Evolutionary conservation across 2,113 vertebrate species (phyloP).

Genomic region (Misgurnus anguillicaudatus): DNA sequence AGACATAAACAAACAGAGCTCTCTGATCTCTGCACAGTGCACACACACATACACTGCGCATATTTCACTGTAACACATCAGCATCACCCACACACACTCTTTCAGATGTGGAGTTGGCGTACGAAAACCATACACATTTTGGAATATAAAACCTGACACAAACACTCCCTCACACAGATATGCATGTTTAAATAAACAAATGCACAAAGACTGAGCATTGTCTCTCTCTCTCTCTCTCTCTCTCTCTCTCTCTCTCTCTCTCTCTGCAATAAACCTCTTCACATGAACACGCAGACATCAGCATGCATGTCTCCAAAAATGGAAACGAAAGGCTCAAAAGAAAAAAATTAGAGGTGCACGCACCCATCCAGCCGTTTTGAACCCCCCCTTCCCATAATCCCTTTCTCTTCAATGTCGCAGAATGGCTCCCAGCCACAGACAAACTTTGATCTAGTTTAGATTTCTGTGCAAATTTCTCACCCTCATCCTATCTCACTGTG

Average conservation of each 20-base stretch:
- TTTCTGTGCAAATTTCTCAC: constrained; percentile 38
- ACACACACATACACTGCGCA: constrained; percentile 39
- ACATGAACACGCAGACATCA: constrained; percentile 67
- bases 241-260: constrained; percentile 10
- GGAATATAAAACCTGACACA: constrained; percentile 66
- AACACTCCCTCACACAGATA: constrained; percentile 53
- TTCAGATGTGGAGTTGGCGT: constrained; percentile 65
- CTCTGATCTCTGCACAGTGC: constrained; percentile 56
- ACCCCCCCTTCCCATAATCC: background rate
- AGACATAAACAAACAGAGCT: constrained; percentile 72
- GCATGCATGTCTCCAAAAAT: constrained; percentile 67
- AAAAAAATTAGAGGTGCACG: constrained; percentile 41
- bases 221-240: constrained; percentile 21
- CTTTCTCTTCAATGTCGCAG: constrained; percentile 52
- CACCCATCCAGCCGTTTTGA: constrained; percentile 57
- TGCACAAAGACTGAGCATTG: constrained; percentile 30
- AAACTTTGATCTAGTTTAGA: constrained; percentile 15
- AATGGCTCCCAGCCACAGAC: constrained; percentile 37
- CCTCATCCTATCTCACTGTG: constrained; percentile 40
- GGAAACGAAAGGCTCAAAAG: constrained; percentile 55
- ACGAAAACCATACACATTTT: constrained; percentile 54
- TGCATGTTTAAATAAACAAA: constrained; percentile 52
- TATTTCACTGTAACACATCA: constrained; percentile 58
- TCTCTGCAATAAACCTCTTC: constrained; percentile 57
- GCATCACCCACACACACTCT: constrained; percentile 66